Percentiles rank a stretch among this genome's conserved stretches.
phyloP scores from a whole-genome alignment of 1,140 invertebrate species.

The Drosophila willistoni region DNA sequence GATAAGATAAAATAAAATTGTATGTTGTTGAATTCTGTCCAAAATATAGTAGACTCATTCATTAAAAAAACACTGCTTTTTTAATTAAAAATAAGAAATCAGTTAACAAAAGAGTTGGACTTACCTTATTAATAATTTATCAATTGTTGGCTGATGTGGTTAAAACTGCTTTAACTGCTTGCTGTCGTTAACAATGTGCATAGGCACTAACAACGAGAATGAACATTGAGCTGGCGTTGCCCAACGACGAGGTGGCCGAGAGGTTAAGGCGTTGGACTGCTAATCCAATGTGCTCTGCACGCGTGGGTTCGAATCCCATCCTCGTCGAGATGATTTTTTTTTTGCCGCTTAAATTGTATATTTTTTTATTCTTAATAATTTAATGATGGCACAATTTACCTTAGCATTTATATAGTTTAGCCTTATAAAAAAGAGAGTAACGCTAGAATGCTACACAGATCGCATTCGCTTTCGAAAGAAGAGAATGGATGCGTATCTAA shows the following conservation, averaged over 20 bases:
- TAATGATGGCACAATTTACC: background rate
- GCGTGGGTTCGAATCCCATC: slow-evolving; percentile 95
- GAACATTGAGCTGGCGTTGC: slow-evolving; percentile 31
- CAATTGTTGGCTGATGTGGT: background rate
- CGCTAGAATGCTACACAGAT: background rate
- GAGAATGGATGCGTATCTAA: slow-evolving; percentile 53
- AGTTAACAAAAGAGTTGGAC: background rate
- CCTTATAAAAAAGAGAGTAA: background rate
- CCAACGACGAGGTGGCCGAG: slow-evolving; percentile 92
- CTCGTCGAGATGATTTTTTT: slow-evolving; percentile 86
- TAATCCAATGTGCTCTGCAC: slow-evolving; percentile 89
- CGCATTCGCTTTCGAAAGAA: slow-evolving; percentile 33
- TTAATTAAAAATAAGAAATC: background rate
- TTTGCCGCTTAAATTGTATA: background rate
- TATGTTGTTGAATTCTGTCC: background rate
- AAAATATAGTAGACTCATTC: background rate
- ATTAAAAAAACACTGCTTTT: background rate
- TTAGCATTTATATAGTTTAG: background rate
- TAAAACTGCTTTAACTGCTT: slow-evolving; percentile 14
- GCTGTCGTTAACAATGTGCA: slow-evolving; percentile 1
- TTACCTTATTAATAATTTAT: background rate
- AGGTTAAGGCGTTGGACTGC: slow-evolving; percentile 95
- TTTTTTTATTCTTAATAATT: background rate
- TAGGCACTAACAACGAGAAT: background rate
- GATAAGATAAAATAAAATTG: background rate